Conservation (phyloP, 2,113 vertebrate genomes). For the Montifringilla adamsi region DNA sequence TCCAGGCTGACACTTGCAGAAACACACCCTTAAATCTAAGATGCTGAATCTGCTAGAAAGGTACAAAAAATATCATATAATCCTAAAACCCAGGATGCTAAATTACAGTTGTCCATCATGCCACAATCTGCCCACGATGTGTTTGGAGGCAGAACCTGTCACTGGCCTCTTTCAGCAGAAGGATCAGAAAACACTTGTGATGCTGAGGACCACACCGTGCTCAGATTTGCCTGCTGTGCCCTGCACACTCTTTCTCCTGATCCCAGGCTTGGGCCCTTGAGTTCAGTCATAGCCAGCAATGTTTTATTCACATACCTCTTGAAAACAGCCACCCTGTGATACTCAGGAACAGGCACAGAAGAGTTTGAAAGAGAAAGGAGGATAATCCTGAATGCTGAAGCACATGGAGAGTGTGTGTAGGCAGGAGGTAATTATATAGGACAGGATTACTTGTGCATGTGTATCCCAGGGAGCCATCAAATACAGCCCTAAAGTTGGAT, state of each 20-base stretch:
- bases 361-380: background rate
- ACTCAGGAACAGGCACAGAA: background rate
- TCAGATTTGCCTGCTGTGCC: background rate
- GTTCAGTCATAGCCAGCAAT: background rate
- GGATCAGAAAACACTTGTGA: background rate
- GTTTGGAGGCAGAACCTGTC: background rate
- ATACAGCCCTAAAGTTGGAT: background rate
- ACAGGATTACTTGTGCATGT: background rate
- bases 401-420: background rate
- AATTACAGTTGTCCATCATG: background rate
- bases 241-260: background rate
- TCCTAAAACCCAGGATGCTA: background rate
- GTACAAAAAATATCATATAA: background rate
- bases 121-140: rapidly evolving
- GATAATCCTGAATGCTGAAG: background rate
- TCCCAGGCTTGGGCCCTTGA: background rate
- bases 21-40: background rate
- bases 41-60: background rate
- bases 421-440: constrained; percentile 43
- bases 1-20: background rate
- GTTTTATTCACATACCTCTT: constrained; percentile 31
- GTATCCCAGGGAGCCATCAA: background rate
- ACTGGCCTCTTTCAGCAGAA: background rate
- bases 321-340: background rate
- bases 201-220: background rate